phyloP scores from a whole-genome alignment of 2,113 vertebrate genomes.

The Anoplopoma fimbria region DNA sequence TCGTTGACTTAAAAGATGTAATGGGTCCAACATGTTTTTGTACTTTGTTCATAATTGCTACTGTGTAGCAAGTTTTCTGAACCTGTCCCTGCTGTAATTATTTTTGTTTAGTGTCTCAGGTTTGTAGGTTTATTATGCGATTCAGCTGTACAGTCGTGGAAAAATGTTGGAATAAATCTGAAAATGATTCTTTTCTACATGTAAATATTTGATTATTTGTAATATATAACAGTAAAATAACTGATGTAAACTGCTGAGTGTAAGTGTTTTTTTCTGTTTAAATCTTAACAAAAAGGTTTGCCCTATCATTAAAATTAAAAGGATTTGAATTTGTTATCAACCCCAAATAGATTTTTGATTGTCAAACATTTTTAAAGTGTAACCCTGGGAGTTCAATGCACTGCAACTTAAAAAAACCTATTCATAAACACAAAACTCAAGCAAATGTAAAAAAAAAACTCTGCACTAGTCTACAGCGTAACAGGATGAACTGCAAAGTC shows the following conservation, averaged over 20 bases:
- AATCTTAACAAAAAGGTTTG: not conserved
- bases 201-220: conserved; percentile 95
- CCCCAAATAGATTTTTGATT: not conserved
- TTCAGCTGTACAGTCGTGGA: conserved; percentile 87
- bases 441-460: not conserved
- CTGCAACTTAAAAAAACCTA: not conserved
- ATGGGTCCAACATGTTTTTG: conserved; percentile 63
- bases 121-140: conserved; percentile 88
- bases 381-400: not conserved
- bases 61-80: conserved; percentile 92
- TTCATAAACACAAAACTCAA: not conserved
- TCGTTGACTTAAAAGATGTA: conserved; percentile 73
- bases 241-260: conserved; percentile 73
- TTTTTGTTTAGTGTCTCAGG: conserved; percentile 84
- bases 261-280: conserved; percentile 56
- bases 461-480: not conserved
- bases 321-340: not conserved
- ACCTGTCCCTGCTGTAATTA: conserved; percentile 85
- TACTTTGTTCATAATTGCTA: conserved; percentile 88
- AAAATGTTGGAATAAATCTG: conserved; percentile 83
- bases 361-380: not conserved
- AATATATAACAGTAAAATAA: conserved; percentile 88
- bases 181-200: conserved; percentile 92
- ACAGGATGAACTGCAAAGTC: not conserved
- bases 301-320: conserved; percentile 13